Evolutionary conservation across 2,888 invertebrate species (phyloP).

Genomic region (Mythimna lalbum): DNA sequence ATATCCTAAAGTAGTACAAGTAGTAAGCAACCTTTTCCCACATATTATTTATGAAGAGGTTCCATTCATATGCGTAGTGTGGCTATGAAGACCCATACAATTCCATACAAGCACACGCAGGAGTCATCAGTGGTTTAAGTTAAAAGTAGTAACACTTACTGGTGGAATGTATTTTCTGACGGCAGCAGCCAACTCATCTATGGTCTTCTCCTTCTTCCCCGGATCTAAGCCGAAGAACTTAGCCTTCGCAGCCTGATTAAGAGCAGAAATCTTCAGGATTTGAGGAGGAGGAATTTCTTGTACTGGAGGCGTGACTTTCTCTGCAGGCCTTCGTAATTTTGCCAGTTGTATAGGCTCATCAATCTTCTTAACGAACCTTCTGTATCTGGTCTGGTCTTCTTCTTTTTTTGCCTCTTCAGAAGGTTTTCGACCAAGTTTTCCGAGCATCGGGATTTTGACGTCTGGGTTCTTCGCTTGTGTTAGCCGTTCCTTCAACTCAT

Average conservation of each 20-base stretch:
- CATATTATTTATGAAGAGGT: too few species aligned
- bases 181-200: constrained; percentile 85
- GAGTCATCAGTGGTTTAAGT: too few species aligned
- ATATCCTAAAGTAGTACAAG: too few species aligned
- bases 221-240: constrained; percentile 85
- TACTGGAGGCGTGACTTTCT: constrained; percentile 72
- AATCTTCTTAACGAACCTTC: constrained; percentile 78
- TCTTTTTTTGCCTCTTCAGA: constrained; percentile 80
- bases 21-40: too few species aligned
- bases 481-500: constrained; percentile 76
- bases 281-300: constrained; percentile 74
- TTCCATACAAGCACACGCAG: too few species aligned
- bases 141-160: constrained; percentile 71
- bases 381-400: constrained; percentile 77
- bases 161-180: constrained; percentile 87
- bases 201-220: constrained; percentile 80
- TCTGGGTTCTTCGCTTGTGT: constrained; percentile 81
- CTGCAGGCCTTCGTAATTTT: constrained; percentile 80
- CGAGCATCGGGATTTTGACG: constrained; percentile 80
- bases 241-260: constrained; percentile 85
- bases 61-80: too few species aligned
- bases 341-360: constrained; percentile 85
- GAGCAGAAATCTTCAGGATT: constrained; percentile 80
- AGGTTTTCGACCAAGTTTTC: constrained; percentile 81
- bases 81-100: too few species aligned